Evolutionary conservation across 2,797 vertebrate genomes (phyloP).

Genomic region (Mycteria americana): DNA sequence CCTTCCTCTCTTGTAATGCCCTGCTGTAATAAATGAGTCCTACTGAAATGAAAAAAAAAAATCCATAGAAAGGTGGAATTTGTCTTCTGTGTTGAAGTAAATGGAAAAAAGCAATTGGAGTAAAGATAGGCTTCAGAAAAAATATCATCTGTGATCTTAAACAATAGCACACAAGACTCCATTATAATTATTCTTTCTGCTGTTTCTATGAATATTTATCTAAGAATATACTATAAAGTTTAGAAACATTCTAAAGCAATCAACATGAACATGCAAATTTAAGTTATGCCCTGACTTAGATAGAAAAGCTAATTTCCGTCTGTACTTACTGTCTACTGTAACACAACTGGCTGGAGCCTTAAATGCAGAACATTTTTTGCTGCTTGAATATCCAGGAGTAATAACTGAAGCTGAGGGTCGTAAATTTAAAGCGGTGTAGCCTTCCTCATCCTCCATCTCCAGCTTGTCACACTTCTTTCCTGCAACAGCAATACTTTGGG

Average conservation of each 20-base stretch:
- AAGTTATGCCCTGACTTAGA: not conserved
- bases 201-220: not conserved
- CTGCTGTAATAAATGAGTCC: not conserved
- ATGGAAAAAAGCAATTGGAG: not conserved
- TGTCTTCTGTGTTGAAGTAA: not conserved
- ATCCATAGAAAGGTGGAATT: not conserved
- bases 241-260: not conserved
- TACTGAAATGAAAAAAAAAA: not conserved
- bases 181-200: not conserved
- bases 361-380: not conserved
- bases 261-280: not conserved
- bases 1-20: not conserved
- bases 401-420: not conserved
- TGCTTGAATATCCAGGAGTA: not conserved
- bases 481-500: not conserved
- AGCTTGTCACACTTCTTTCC: not conserved
- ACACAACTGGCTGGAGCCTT: not conserved
- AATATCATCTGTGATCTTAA: not conserved
- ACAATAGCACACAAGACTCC: not conserved
- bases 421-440: conserved; percentile 63
- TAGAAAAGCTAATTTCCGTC: not conserved
- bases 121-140: not conserved
- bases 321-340: conserved; percentile 5
- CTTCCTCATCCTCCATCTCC: conserved; percentile 72
- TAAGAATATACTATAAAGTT: not conserved